Evolutionary conservation across 2,888 invertebrate species (phyloP).

Genomic region (Synanthedon vespiformis): DNA sequence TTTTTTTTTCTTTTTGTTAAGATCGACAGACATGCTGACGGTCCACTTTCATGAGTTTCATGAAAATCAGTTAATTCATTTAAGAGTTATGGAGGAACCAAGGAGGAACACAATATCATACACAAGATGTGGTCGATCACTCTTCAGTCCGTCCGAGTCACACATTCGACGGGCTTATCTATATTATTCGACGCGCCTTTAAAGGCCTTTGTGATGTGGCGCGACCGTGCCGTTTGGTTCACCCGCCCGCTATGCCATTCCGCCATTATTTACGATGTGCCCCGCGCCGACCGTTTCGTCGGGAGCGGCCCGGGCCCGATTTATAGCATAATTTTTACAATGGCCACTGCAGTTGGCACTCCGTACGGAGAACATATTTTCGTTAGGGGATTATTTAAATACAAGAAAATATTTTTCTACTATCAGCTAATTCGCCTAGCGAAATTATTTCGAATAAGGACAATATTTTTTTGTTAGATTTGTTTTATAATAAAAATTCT

Average conservation of each 20-base stretch:
- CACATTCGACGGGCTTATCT: constrained; percentile 18
- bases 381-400: too few species aligned
- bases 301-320: constrained; percentile 46
- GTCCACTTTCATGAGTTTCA: too few species aligned
- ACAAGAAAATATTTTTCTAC: constrained; percentile 6
- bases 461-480: too few species aligned
- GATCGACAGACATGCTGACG: too few species aligned
- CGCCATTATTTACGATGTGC: constrained; percentile 27
- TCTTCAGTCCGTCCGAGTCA: constrained; percentile 2
- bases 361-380: background rate
- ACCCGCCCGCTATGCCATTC: constrained; percentile 21
- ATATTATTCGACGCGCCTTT: constrained; percentile 46
- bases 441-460: too few species aligned
- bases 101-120: too few species aligned
- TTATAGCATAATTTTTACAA: constrained; percentile 63
- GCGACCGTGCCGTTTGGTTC: constrained; percentile 28
- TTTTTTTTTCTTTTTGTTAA: too few species aligned
- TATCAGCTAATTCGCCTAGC: constrained; percentile 6
- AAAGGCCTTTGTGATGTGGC: constrained; percentile 35
- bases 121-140: background rate
- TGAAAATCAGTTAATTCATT: too few species aligned
- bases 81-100: too few species aligned
- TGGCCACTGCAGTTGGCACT: constrained; percentile 22
- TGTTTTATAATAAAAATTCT: too few species aligned
- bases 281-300: constrained; percentile 28